Evolutionary conservation across 2,797 vertebrate genomes (phyloP), one percentile per base, ranked within the genome.

Genomic region (Myotis findleyi): DNA sequence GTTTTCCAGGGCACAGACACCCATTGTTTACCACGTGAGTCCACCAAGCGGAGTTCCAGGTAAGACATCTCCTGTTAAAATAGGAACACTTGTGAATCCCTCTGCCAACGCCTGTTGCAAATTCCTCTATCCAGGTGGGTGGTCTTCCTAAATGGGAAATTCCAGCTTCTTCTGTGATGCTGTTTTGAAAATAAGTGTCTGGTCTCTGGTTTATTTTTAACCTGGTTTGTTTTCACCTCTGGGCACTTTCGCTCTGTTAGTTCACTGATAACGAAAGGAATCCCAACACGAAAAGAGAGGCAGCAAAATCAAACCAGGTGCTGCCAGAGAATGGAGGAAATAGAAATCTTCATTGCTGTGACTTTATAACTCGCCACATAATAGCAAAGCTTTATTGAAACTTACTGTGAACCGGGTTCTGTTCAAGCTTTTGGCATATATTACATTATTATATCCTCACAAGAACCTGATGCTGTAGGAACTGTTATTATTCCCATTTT

Each of bases 41-140:
- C 98, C 98, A 44, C 33, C 98, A 71, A 98, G 96, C 97, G 98
- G 98, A 91, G 93, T 97, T 57, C 98, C 98, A 98, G 98, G 98
- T 98, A 98, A 33, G 36, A 88, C 53, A 95, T 59, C 7, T 96
- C 77, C 36, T 71, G 51, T 95, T 85, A 80, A 95, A 77, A 72
- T 27, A 79, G 47, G 86, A 90, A 27, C 73, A 77, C 66, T 51
- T 8, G 14, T n/a, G 44, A 89, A 69, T 89, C 38, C 4, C 23
- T 96, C 95, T 85, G 75, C 53, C 36, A 92, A 41, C 0, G 7
- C 68, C 77, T 93, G 12, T 41, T 69, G 72, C 11, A 72, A 84
- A 80, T 49, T 41, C 18, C 87, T 76, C 8, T 73, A 18, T 11
- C 2, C 3, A 69, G 72, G 47, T 27, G 36, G 4, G 21, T 62